Evolutionary conservation across 2,113 vertebrate species (phyloP).

Genomic region (Rhea pennata): DNA sequence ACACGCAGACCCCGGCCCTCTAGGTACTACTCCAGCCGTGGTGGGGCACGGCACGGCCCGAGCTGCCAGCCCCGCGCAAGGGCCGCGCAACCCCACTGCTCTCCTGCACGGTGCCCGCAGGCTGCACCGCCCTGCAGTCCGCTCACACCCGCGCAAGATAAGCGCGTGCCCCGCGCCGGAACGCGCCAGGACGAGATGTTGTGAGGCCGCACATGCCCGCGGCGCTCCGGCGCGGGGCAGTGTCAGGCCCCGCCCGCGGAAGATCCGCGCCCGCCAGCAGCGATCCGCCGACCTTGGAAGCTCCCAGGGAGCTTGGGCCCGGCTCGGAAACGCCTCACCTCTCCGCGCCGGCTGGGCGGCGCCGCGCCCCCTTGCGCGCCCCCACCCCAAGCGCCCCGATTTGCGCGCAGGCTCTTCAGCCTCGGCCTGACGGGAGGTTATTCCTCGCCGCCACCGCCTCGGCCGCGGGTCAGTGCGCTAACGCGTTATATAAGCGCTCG

Average conservation of each 20-base stretch:
- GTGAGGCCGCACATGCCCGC: neutral
- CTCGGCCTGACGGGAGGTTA: neutral
- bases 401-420: neutral
- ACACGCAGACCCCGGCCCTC: too few relatives aligned
- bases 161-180: neutral
- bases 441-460: neutral
- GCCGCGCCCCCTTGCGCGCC: neutral
- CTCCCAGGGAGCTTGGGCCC: neutral
- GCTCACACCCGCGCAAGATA: neutral
- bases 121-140: neutral
- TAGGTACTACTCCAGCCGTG: too few relatives aligned
- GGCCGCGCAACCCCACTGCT: neutral
- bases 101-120: neutral
- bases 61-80: neutral
- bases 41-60: too few relatives aligned
- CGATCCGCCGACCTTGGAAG: neutral
- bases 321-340: neutral
- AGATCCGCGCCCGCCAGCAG: neutral
- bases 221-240: too few relatives aligned
- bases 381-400: too few relatives aligned
- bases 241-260: neutral
- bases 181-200: neutral
- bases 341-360: accelerated
- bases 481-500: neutral
- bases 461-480: neutral